Conservation (phyloP, 1,140 invertebrate species). For the Zophobas morio region DNA sequence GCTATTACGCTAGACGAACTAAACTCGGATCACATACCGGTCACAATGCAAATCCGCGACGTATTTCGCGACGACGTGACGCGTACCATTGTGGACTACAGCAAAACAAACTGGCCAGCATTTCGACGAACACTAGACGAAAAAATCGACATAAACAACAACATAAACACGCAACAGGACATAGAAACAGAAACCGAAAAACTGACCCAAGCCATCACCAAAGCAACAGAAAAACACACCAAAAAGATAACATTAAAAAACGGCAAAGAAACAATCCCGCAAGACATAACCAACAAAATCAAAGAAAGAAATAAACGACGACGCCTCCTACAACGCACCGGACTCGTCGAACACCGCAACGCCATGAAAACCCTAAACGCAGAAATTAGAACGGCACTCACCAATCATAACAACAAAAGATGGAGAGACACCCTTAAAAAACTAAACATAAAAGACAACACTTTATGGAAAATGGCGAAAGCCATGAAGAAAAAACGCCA, state of each 20-base stretch:
- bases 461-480: slow-evolving; percentile 3
- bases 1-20: background rate
- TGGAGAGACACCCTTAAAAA: background rate
- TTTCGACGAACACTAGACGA: slow-evolving; percentile 13
- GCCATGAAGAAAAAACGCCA: slow-evolving; percentile 10
- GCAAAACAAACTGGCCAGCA: slow-evolving; percentile 42
- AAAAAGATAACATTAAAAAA: slow-evolving; percentile 8
- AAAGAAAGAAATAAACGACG: slow-evolving; percentile 29
- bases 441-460: background rate
- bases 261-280: slow-evolving; percentile 3
- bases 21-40: slow-evolving; percentile 37
- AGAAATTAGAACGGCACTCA: too few species aligned
- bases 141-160: slow-evolving; percentile 12
- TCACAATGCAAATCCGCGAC: background rate
- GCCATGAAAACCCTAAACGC: too few species aligned
- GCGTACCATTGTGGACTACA: slow-evolving; percentile 20
- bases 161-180: slow-evolving; percentile 15
- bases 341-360: too few species aligned
- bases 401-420: too few species aligned
- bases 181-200: slow-evolving; percentile 8
- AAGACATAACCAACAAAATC: slow-evolving; percentile 5
- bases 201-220: slow-evolving; percentile 11
- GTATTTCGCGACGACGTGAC: background rate
- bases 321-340: too few species aligned
- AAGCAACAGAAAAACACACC: slow-evolving; percentile 6